These are phyloP conservation scores for Drosophila formosana DNA, from an alignment of 2,888 invertebrate genomes.

Conservation along the genomic window DNA sequence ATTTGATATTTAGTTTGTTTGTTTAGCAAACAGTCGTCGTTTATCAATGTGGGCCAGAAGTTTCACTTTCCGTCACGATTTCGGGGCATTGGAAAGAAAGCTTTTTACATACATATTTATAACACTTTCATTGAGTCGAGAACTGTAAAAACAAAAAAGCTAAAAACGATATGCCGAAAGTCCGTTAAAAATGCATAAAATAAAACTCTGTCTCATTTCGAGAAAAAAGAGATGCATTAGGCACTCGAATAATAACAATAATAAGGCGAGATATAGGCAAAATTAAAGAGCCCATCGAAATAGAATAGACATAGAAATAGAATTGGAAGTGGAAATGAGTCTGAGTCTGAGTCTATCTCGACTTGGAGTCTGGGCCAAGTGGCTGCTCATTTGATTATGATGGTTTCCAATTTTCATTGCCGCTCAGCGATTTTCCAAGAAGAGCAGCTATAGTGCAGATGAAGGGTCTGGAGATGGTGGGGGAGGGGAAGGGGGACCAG, in stretches of 20 bases:
- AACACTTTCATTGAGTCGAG: slow-evolving; percentile 64
- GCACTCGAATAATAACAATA: slow-evolving; percentile 58
- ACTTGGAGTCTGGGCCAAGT: slow-evolving; percentile 7
- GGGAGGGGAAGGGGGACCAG: neutral
- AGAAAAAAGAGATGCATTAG: slow-evolving; percentile 25
- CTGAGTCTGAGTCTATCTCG: slow-evolving; percentile 5
- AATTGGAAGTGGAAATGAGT: neutral
- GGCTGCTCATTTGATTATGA: slow-evolving; percentile 23
- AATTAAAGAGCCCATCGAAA: slow-evolving; percentile 6
- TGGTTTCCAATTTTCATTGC: slow-evolving; percentile 10
- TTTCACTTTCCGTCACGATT: slow-evolving; percentile 75
- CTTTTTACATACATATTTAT: slow-evolving; percentile 61
- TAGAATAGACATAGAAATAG: slow-evolving; percentile 1
- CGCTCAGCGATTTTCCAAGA: slow-evolving; percentile 15
- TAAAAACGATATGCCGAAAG: slow-evolving; percentile 13
- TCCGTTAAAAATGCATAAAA: slow-evolving; percentile 62
- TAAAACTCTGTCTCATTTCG: slow-evolving; percentile 12
- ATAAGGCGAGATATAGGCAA: slow-evolving; percentile 35
- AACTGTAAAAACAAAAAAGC: slow-evolving; percentile 44
- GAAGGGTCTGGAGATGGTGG: too few species aligned
- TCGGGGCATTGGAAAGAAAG: slow-evolving; percentile 61
- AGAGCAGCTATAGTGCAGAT: slow-evolving; percentile 25
- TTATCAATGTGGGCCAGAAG: slow-evolving; percentile 38
- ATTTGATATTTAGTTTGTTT: slow-evolving; percentile 8
- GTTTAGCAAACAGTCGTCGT: slow-evolving; percentile 5